Conservation (phyloP, 1,140 invertebrate genomes). For the Halyomorpha halys region DNA sequence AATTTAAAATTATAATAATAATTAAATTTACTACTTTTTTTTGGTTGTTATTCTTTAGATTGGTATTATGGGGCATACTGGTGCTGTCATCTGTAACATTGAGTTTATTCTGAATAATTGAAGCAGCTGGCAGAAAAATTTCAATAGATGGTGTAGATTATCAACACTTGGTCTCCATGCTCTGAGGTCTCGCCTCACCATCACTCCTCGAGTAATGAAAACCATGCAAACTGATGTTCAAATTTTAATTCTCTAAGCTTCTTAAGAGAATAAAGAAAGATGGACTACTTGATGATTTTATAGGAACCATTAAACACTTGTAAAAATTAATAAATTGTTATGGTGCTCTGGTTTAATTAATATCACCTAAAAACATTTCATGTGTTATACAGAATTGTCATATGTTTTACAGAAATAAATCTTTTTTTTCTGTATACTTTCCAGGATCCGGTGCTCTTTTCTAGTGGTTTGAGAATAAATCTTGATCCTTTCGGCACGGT, state of each 20-base stretch:
- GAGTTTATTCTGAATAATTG: constrained; percentile 78
- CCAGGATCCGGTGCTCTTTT: too few species aligned
- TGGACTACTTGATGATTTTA: constrained; percentile 24
- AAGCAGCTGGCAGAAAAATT: constrained; percentile 70
- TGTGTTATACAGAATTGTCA: constrained; percentile 56
- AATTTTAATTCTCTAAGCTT: too few species aligned
- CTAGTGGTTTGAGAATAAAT: constrained; percentile 45
- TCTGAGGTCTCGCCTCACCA: constrained; percentile 77
- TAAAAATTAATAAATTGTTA: too few species aligned
- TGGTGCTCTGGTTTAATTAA: too few species aligned
- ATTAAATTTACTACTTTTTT: too few species aligned
- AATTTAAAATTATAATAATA: too few species aligned
- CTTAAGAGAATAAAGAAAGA: too few species aligned
- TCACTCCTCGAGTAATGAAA: constrained; percentile 59
- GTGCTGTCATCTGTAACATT: constrained; percentile 74
- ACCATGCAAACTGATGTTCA: too few species aligned
- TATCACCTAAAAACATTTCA: too few species aligned
- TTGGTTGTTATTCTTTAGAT: constrained; percentile 37
- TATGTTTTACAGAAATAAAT: constrained; percentile 70
- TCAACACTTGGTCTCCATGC: constrained; percentile 77
- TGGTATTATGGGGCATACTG: constrained; percentile 74
- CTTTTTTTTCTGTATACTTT: too few species aligned
- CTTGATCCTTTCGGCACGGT: constrained; percentile 84
- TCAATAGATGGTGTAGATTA: constrained; percentile 80
- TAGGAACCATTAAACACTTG: too few species aligned